Evolutionary conservation across 1,140 invertebrate species (phyloP), one percentile per base, ranked within the genome.

Genomic region (Drosophila sproati): DNA sequence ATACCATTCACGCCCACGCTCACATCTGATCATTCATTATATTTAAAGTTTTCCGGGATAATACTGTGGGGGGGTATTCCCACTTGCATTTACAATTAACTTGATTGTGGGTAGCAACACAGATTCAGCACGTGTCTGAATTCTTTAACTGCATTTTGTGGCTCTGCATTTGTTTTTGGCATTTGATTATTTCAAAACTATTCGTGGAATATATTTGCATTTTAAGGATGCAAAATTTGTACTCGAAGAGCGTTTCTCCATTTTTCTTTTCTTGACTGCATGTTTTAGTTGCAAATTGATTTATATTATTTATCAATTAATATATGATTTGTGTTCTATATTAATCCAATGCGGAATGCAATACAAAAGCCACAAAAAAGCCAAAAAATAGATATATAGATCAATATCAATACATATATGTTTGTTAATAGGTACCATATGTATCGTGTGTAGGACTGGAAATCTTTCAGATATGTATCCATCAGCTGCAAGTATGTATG

Each of bases 391-490:
- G 2, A 8, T 67, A 8, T 66, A 32, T 67, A 12, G 7, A 29
- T 31, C 6, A 48, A 43, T 34, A 48, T 7, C 32, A 45, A 48
- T 7, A n/a, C 35, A 39, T 7, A 37, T 28, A 51, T 32, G n/a
- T 50, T 43, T 43, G 39, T 3, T 43, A 20, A 20, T 20, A 20
- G 20, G 20, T 2, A 20, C 20, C 20, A 20, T n/a, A 28, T 63
- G 50, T 54, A 34, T 12, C 35, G 54, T 41, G 35, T 57, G 12
- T 43, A 57, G 43, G 55, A 57, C 10, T 7, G 61, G 41, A 59
- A 35, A 60, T 54, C 41, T 68, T 48, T 60, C 56, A 73, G 71
- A 73, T 73, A 73, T 73, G 71, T 73, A 7, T 43, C 34, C 28
- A 48, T 66, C 2, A 43, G 61, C 64, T 61, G 61, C 61, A 56